A percentile compares a stretch with the other conserved stretches of the same genome.
These are phyloP conservation scores for Hipposideros armiger DNA, from an alignment of 2,113 vertebrate genomes.

Conservation along the genomic window DNA sequence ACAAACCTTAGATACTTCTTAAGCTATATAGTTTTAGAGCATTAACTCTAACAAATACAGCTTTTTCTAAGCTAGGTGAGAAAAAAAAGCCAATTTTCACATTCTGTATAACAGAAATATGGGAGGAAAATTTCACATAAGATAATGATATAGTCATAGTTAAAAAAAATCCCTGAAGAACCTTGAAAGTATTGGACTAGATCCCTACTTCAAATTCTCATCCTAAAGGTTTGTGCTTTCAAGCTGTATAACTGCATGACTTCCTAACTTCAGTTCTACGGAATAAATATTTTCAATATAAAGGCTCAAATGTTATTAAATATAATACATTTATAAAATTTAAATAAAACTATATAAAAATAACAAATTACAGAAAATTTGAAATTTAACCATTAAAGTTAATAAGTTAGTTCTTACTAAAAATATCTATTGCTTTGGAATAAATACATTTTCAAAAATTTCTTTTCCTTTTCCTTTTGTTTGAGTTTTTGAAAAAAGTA, in stretches of 20 bases:
- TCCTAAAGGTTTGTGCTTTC: neutral
- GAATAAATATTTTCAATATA: conserved; percentile 39
- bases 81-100: neutral
- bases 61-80: neutral
- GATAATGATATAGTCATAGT: neutral
- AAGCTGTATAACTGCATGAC: neutral
- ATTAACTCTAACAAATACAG: conserved; percentile 18
- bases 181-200: neutral
- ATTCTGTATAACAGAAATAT: neutral
- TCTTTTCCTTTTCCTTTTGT: neutral
- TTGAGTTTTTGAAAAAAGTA: conserved; percentile 28
- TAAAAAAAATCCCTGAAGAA: conserved; percentile 41
- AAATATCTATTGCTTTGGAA: conserved; percentile 21
- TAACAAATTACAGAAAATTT: conserved; percentile 32
- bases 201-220: conserved; percentile 27
- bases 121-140: conserved; percentile 35
- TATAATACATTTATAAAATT: conserved; percentile 40
- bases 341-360: conserved; percentile 19
- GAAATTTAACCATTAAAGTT: conserved; percentile 24
- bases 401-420: neutral
- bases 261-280: conserved; percentile 34
- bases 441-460: neutral
- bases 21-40: conserved; percentile 38
- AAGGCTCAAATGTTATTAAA: conserved; percentile 3
- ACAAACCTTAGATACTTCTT: neutral